Percentiles rank a stretch among this genome's conserved stretches.
These are phyloP conservation scores for Dicranocentrus wangi DNA, from an alignment of 2,888 invertebrate species.

Conservation along the genomic window DNA sequence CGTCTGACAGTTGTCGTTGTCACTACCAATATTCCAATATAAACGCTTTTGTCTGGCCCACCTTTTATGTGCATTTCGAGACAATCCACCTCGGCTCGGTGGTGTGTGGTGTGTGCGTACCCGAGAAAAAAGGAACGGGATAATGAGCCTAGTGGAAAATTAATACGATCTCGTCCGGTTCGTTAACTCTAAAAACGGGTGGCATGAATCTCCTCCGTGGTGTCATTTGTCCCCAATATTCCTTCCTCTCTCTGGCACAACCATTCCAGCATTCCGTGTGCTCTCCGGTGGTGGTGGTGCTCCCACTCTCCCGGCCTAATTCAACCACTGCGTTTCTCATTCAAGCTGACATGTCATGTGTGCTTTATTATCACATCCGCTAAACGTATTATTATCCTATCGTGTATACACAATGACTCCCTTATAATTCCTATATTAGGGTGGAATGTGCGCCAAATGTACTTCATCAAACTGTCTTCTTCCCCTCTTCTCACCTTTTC, in stretches of 20 bases:
- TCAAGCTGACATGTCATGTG: slow-evolving; percentile 61
- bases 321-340: slow-evolving; percentile 32
- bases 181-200: slow-evolving; percentile 61
- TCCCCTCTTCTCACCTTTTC: not conserved
- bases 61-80: no score
- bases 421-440: no score
- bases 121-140: slow-evolving; percentile 36
- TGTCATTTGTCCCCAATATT: slow-evolving; percentile 48
- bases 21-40: not conserved
- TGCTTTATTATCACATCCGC: slow-evolving; percentile 56
- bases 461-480: slow-evolving; percentile 14
- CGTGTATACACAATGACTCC: not conserved
- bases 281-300: not conserved
- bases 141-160: slow-evolving; percentile 59
- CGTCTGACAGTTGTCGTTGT: not conserved
- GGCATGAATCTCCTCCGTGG: slow-evolving; percentile 48
- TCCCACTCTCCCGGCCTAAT: not conserved
- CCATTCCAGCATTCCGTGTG: no score
- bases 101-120: no score
- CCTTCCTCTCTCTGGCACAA: slow-evolving; percentile 16
- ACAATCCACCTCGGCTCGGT: no score
- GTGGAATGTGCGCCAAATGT: no score
- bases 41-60: not conserved
- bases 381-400: not conserved
- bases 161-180: slow-evolving; percentile 64